A percentile compares a stretch with the other conserved stretches of the same genome.
Conservation (phyloP, 2,113 vertebrate genomes). For the Pseudopodoces humilis region DNA sequence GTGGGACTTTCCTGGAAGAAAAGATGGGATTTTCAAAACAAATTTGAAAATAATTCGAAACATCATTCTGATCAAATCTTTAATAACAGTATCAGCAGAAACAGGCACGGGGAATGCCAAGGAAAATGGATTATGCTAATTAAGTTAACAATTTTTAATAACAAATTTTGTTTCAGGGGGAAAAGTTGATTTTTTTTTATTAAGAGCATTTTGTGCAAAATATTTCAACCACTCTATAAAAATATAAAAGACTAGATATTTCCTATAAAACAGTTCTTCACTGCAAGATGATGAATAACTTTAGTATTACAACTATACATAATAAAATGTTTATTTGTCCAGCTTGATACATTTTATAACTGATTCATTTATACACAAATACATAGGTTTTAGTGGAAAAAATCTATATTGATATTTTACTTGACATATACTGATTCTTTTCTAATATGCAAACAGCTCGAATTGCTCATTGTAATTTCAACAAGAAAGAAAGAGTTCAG, state of each 20-base stretch:
- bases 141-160: conserved; percentile 16
- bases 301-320: not conserved
- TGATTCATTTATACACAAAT: not conserved
- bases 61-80: conserved; percentile 13
- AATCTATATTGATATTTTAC: not conserved
- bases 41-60: conserved; percentile 1
- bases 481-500: not conserved
- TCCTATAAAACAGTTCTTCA: not conserved
- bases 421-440: not conserved
- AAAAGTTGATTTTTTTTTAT: not conserved
- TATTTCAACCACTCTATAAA: not conserved
- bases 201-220: not conserved
- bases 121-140: conserved; percentile 38
- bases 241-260: not conserved
- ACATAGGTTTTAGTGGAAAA: not conserved
- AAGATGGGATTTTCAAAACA: not conserved
- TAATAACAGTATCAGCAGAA: conserved; percentile 29
- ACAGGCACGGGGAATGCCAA: not conserved
- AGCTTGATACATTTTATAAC: not conserved
- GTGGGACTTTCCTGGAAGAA: not conserved
- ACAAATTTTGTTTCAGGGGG: not conserved
- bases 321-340: not conserved
- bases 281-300: not conserved
- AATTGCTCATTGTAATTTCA: not conserved
- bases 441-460: not conserved